Base-by-base conservation (phyloP, 2,113 vertebrate species). In the Rana temporaria region DNA sequence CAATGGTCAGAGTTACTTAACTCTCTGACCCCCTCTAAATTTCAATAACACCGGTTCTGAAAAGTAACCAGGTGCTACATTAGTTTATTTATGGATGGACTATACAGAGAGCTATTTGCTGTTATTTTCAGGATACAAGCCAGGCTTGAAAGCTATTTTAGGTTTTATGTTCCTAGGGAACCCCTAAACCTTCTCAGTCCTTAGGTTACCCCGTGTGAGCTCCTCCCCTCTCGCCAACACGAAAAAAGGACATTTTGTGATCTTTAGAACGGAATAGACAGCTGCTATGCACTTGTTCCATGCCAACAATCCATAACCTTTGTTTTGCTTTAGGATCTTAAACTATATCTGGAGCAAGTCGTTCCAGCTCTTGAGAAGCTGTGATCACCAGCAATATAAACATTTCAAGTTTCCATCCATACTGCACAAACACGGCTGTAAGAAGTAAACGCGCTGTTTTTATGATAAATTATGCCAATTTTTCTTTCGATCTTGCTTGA, bases 331-430 rank as follows among this genome's bases (percentile, higher is more conserved):
- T 52, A 26, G 19, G 16, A 30, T 26, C 48, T 38, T 64, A 26
- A 3, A 42, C 26, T 20, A 42, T 22, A 20, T 68, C 77, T 79
- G 65, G 63, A 79, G 32, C 78, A 20, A 24, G 17, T 79, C 66
- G 48, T 42, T 60, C 6, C 53, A 14, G 53, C 64, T 24, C 24
- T 62, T n/a, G 6, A 42, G n/a, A 76, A 48, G 22, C 60, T 52
- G 55, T 70, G 64, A 26, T 20, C 3, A 20, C 64, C 26, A 15
- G 30, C 16, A 69, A 79, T 26, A n/a, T 68, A 69, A 79, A 70
- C 66, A 48, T 38, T 34, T 79, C 48, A 16, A 3, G 73, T 22
- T 57, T 76, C 34, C n/a, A 77, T 68, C 52, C 55, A 11, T 59
- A 20, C 42, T n/a, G 63, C n/a, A 22, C 64, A 32, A 38, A 68